Evolutionary conservation across 1,140 invertebrate species (phyloP), one percentile per base, ranked within the genome.

Genomic region (Ceratitis capitata): DNA sequence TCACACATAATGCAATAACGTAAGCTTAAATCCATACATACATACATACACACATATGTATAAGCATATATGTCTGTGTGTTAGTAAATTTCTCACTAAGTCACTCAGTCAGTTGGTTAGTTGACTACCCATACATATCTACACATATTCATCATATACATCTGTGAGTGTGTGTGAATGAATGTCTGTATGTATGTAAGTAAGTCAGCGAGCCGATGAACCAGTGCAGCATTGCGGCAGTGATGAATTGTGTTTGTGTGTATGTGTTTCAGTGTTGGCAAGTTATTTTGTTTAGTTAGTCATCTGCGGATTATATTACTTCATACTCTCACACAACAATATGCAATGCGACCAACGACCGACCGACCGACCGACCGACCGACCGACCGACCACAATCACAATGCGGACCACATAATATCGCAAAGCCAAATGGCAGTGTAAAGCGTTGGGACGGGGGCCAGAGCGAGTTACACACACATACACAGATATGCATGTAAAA

Each of bases 301-400:
- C 69, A 78, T 78, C 69, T 78, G n/a, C n/a, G n/a, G 69, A 78
- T 47, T 16, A 78, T 78, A 78, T 78, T 78, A 78, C 69, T 78
- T 78, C 69, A 78, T 78, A 47, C 69, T 47, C 23, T 19, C 16
- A 42, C 19, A 19, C 35, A 26, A 26, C 6, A 19, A 35, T 74
- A 45, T 45, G 39, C 39, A 78, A 26, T 78, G 69, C 69, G 69
- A 45, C 69, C 39, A 78, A 78, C 69, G 39, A 42, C 69, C 69
- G 69, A n/a, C n/a, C n/a, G n/a, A n/a, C n/a, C n/a, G n/a, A n/a
- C n/a, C n/a, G n/a, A n/a, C n/a, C 69, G 69, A 45, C 69, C 39
- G 45, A 78, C 69, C n/a, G 39, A 42, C 69, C 69, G 69, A 78
- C 69, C 69, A 26, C 69, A 78, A 45, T 23, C 39, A 42, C 35